A percentile compares a stretch with the other conserved stretches of the same genome.
Evolutionary conservation across 2,113 vertebrate genomes (phyloP).

Genomic region (Axis porcinus): DNA sequence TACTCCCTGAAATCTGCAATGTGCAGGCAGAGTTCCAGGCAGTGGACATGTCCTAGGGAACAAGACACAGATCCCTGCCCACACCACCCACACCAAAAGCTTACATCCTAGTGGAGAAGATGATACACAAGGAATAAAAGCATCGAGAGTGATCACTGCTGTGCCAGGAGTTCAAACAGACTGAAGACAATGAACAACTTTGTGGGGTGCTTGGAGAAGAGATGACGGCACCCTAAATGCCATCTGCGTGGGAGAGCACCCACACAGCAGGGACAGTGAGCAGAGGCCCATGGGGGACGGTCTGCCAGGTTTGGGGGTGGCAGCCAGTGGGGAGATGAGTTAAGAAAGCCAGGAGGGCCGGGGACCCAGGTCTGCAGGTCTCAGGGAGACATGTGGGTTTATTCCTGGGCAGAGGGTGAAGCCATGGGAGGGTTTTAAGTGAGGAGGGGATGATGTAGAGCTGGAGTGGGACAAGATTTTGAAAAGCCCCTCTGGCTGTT

Average conservation of each 20-base stretch:
- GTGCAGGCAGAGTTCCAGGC: background rate
- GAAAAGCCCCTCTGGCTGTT: background rate
- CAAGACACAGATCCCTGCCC: background rate
- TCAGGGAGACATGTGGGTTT: too few species aligned
- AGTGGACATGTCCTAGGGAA: background rate
- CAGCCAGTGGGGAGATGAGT: background rate
- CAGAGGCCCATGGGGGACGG: too few species aligned
- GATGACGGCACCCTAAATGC: background rate
- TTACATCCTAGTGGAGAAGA: background rate
- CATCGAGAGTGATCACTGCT: background rate
- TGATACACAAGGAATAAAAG: background rate
- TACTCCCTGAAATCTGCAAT: background rate
- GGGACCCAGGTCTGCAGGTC: background rate
- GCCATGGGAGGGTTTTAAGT: background rate
- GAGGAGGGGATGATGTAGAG: background rate
- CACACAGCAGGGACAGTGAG: background rate
- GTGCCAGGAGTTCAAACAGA: background rate
- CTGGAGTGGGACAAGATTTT: background rate
- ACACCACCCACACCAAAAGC: background rate
- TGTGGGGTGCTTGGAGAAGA: background rate
- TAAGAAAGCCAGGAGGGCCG: background rate
- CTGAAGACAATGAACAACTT: background rate
- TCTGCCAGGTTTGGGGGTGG: background rate
- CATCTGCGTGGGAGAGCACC: background rate
- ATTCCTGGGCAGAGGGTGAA: background rate